These are phyloP conservation scores for Lasioglossum albipes DNA, from an alignment of 1,140 invertebrate genomes.

Conservation along the genomic window DNA sequence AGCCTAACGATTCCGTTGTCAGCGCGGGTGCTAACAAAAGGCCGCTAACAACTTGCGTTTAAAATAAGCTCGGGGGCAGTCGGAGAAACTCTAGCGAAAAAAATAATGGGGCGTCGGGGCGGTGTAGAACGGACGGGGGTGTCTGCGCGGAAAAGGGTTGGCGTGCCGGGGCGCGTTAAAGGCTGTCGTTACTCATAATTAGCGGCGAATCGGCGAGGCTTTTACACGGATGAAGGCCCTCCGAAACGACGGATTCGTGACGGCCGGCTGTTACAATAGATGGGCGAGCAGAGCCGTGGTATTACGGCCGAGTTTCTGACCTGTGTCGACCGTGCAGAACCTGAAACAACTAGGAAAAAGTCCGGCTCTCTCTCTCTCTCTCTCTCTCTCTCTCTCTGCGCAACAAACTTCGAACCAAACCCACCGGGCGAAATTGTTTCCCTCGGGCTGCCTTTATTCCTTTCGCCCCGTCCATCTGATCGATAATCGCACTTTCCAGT, in stretches of 20 bases:
- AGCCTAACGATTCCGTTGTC: neutral
- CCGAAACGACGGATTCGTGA: conserved; percentile 68
- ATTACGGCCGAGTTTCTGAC: conserved; percentile 45
- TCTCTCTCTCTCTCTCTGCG: neutral
- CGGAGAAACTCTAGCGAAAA: conserved; percentile 50
- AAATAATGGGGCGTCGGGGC: conserved; percentile 40
- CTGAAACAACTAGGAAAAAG: conserved; percentile 40
- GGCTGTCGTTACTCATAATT: conserved; percentile 73
- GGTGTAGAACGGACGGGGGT: neutral
- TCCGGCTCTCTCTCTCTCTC: neutral
- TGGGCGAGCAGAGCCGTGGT: conserved; percentile 45
- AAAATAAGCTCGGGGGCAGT: conserved; percentile 28
- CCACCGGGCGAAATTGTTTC: conserved; percentile 42
- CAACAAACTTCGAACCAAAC: conserved; percentile 27
- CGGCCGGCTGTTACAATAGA: conserved; percentile 63
- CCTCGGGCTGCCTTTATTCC: neutral
- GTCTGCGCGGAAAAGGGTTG: conserved; percentile 46
- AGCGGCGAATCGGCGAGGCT: conserved; percentile 69
- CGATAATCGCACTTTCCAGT: conserved; percentile 9
- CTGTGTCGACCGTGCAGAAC: conserved; percentile 33
- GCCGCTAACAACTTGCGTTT: conserved; percentile 38
- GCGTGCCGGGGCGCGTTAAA: conserved; percentile 67
- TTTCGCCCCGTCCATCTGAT: neutral
- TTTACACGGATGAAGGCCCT: conserved; percentile 71
- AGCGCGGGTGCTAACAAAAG: conserved; percentile 2